Percentiles rank a stretch among this genome's conserved stretches.
Conservation (phyloP, 2,113 vertebrate genomes). For the Otis tarda region DNA sequence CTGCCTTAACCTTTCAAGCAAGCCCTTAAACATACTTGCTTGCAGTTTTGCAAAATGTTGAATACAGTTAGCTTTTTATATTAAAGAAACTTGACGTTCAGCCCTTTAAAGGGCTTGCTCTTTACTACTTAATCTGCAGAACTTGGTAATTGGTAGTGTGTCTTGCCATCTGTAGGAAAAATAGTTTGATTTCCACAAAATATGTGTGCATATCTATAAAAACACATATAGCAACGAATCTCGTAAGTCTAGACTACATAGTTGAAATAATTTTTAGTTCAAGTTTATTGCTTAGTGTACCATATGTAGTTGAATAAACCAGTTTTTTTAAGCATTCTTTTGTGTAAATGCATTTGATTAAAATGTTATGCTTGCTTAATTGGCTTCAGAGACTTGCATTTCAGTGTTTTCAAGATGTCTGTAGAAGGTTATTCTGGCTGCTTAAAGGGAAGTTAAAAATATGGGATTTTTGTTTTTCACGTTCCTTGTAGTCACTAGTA, state of each 20-base stretch:
- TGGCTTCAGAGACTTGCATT: background rate
- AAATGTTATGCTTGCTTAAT: background rate
- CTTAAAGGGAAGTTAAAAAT: background rate
- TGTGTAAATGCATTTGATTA: background rate
- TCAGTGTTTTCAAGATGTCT: background rate
- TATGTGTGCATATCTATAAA: background rate
- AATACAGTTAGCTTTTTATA: constrained; percentile 1
- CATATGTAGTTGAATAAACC: background rate
- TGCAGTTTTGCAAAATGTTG: background rate
- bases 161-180: constrained; percentile 29
- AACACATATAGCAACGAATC: background rate
- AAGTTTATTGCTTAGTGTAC: background rate
- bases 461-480: background rate
- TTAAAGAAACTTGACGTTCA: background rate
- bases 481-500: background rate
- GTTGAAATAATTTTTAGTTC: background rate
- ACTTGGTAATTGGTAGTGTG: background rate
- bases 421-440: background rate
- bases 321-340: constrained; percentile 2
- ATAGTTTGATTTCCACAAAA: background rate
- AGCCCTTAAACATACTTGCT: background rate
- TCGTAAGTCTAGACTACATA: background rate
- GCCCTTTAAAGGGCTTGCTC: constrained; percentile 13
- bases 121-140: background rate
- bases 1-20: background rate